Base-by-base conservation (phyloP, 1,140 invertebrate species). In the Drosophila lacertosa region DNA sequence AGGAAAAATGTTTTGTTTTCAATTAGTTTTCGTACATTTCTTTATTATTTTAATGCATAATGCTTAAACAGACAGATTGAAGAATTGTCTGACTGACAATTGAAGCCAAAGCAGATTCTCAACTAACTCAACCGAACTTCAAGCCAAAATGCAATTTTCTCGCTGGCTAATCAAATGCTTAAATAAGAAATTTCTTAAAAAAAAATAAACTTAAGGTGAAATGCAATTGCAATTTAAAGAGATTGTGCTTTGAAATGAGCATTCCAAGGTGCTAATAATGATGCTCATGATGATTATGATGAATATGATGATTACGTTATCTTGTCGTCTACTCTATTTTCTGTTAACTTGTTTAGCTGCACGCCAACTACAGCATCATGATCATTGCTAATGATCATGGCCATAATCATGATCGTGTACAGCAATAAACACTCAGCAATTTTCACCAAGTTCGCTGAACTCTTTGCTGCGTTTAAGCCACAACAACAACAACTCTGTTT, bases 371-470 rank as follows among this genome's bases (percentile, higher is more conserved):
- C 11, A 26, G 18, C 29, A 67, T 18, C 60, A 44, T 26, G 10
- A 54, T 37, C 32, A 26, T 50, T 35, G 16, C 24, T 35, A 22
- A 42, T 42, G 18, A 54, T 37, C 26, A 60, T 60, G 2, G 39
- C 11, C 20, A 74, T 50, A 29, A 50, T 45, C 55, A 58, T 29
- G 26, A 66, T 48, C 54, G 53, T 44, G 55, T 55, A 54, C 66
- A 53, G 35, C 40, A 37, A 77, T 68, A 68, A 78, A 73, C 69
- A 73, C 51, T 78, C 69, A 48, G 75, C 69, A 67, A 78, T 78
- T 78, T 78, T 77, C 54, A 55, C 68, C 51, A 58, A 54, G 74
- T 74, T 76, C 76, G 70, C 60, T 78, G 76, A 78, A 78, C 76
- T 77, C 72, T 58, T 60, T 22, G 26, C 57, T 45, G n/a, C 42